Evolutionary conservation across 2,797 vertebrate genomes (phyloP).

Genomic region (Mastacembelus armatus): DNA sequence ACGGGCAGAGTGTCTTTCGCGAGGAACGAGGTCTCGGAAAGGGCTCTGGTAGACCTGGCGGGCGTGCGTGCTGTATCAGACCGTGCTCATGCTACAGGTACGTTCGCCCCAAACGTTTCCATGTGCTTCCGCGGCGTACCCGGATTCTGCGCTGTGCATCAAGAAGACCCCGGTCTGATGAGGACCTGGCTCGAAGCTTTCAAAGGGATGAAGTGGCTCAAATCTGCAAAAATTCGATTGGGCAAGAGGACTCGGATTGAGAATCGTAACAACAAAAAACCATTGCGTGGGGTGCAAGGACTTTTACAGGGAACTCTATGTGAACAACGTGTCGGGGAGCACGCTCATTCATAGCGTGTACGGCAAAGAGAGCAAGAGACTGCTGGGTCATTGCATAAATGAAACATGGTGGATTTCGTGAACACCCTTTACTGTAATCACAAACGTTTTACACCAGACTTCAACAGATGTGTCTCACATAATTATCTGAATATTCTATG

Average conservation of each 20-base stretch:
- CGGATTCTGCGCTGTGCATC: constrained; percentile 16
- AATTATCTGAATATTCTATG: too few relatives aligned
- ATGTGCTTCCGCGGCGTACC: too few relatives aligned
- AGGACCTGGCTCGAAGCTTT: constrained; percentile 14
- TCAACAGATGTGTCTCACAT: too few relatives aligned
- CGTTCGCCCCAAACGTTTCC: too few relatives aligned
- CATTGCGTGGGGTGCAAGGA: background rate
- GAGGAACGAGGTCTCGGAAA: background rate
- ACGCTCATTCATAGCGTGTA: background rate
- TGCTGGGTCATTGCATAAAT: background rate
- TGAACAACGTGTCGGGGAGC: background rate
- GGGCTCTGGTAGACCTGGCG: constrained; percentile 21
- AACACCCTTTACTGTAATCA: too few relatives aligned
- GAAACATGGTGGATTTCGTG: background rate
- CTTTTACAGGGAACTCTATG: background rate
- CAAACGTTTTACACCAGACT: too few relatives aligned
- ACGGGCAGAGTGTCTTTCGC: constrained; percentile 6
- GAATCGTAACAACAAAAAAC: too few relatives aligned
- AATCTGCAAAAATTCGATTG: background rate
- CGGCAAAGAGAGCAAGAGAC: background rate
- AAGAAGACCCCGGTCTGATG: background rate
- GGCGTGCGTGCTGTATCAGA: constrained; percentile 30
- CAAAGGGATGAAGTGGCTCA: constrained; percentile 12
- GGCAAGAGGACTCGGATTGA: constrained; percentile 12
- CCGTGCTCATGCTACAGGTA: too few relatives aligned